A percentile compares a stretch with the other conserved stretches of the same genome.
Evolutionary conservation across 2,797 vertebrate genomes (phyloP).

Genomic region (Remorina albescens): DNA sequence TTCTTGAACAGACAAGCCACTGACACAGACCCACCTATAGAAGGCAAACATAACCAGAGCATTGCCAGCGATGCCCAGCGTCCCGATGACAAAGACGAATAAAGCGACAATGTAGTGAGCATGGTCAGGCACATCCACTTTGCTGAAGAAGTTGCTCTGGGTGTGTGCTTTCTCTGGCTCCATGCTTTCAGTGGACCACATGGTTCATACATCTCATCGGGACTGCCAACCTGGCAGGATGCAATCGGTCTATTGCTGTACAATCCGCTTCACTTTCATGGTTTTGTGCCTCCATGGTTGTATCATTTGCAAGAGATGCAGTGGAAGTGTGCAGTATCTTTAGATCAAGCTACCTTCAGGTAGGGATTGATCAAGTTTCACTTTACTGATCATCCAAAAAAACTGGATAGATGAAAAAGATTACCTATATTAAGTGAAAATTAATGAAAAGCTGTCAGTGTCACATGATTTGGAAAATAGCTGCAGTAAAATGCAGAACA

Average conservation of each 20-base stretch:
- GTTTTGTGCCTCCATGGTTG: conserved; percentile 38
- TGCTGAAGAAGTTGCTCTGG: conserved; percentile 74
- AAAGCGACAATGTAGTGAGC: conserved; percentile 81
- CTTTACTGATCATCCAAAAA: background rate
- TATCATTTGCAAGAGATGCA: conserved; percentile 20
- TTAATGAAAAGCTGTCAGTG: conserved; percentile 1
- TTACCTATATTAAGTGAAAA: conserved; percentile 1
- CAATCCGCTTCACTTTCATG: conserved; percentile 33
- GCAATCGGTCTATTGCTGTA: conserved; percentile 13
- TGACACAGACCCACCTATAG: conserved; percentile 76
- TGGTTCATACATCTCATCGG: conserved; percentile 60
- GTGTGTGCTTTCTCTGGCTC: conserved; percentile 70
- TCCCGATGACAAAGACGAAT: conserved; percentile 80
- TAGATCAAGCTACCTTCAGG: background rate
- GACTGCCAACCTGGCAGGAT: conserved; percentile 45
- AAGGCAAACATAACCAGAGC: conserved; percentile 84
- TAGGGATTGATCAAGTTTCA: background rate
- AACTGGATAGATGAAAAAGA: background rate
- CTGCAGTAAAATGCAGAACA: background rate
- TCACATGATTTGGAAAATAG: background rate
- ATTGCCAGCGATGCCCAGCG: conserved; percentile 81
- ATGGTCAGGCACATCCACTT: conserved; percentile 82
- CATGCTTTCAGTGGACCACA: conserved; percentile 80
- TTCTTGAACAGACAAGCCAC: background rate
- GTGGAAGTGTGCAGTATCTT: background rate